phyloP scores from a whole-genome alignment of 2,888 invertebrate genomes.

The Cephus sareptanus region DNA sequence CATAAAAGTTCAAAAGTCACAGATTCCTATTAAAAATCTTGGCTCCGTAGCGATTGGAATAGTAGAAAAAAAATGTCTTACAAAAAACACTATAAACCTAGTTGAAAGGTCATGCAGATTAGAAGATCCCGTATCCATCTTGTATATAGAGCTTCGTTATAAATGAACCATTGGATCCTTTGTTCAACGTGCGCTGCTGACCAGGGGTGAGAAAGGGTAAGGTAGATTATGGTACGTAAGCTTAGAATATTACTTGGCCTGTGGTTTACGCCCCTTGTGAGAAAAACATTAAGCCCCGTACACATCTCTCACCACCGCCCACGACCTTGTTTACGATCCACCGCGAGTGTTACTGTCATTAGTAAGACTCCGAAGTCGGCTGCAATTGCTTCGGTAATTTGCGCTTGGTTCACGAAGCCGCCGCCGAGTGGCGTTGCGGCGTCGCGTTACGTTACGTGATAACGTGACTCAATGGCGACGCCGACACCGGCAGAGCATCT shows the following conservation, averaged over 20 bases:
- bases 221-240: background rate
- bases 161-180: background rate
- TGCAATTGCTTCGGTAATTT: constrained; percentile 49
- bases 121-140: background rate
- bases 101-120: background rate
- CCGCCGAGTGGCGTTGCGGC: background rate
- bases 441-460: background rate
- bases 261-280: constrained; percentile 53
- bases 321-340: constrained; percentile 52
- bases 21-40: background rate
- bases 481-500: constrained; percentile 16
- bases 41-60: background rate
- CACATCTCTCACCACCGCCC: constrained; percentile 7
- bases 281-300: constrained; percentile 20
- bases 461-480: constrained; percentile 24
- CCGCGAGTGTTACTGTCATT: constrained; percentile 45
- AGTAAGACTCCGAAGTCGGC: constrained; percentile 41
- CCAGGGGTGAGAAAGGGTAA: background rate
- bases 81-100: background rate
- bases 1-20: background rate
- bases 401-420: constrained; percentile 26
- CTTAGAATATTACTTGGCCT: constrained; percentile 22
- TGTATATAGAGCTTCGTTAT: background rate
- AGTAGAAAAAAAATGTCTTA: background rate
- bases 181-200: background rate